A percentile compares a stretch with the other conserved stretches of the same genome.
Conservation (phyloP, 2,888 invertebrate genomes). For the Eupithecia subfuscata region DNA sequence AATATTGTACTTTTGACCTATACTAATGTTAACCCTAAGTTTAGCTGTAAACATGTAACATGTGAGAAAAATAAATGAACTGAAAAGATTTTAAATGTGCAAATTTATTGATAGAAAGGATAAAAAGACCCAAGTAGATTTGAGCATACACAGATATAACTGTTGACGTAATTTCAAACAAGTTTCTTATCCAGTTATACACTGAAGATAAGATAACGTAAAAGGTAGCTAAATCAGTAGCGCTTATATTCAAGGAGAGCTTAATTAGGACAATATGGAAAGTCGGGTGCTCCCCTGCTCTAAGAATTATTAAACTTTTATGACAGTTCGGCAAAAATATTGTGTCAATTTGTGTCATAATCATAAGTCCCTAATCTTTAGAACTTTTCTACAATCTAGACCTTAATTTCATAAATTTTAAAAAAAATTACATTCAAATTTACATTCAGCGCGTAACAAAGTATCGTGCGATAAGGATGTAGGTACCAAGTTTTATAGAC, state of each 20-base stretch:
- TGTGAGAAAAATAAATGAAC: not conserved
- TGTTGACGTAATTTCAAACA: not conserved
- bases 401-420: not conserved
- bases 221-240: conserved; percentile 5
- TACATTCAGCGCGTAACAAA: not conserved
- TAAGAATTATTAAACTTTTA: not conserved
- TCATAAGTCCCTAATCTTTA: not conserved
- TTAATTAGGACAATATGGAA: not conserved
- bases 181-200: not conserved
- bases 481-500: not conserved
- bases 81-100: not conserved
- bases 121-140: not conserved
- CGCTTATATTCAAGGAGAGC: not conserved
- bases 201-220: conserved; percentile 3
- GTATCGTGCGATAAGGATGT: not conserved
- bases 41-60: not conserved
- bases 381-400: not conserved
- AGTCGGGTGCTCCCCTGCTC: too few species aligned
- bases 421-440: not conserved
- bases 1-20: not conserved
- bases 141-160: not conserved
- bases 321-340: not conserved
- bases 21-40: not conserved
- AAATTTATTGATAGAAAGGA: not conserved
- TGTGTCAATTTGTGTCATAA: too few species aligned